phyloP scores from a whole-genome alignment of 1,140 invertebrate species.

The Orchestia grillus region DNA sequence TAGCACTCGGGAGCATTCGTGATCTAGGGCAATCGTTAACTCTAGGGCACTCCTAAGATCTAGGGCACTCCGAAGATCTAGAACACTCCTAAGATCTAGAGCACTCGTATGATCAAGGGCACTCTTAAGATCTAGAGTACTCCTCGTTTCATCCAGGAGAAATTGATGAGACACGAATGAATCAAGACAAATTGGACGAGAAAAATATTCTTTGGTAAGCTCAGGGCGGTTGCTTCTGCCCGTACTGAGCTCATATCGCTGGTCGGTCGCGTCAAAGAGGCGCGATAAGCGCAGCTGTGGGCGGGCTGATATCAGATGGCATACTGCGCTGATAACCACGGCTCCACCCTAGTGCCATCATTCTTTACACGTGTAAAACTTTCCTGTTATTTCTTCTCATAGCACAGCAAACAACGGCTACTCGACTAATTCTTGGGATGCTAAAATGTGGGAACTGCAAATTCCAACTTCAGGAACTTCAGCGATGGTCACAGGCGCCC shows the following conservation, averaged over 20 bases:
- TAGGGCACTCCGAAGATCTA: too few relatives aligned
- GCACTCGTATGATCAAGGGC: too few relatives aligned
- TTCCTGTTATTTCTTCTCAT: neutral
- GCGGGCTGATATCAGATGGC: neutral
- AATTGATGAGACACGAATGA: too few relatives aligned
- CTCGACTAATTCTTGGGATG: neutral
- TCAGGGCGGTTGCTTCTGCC: neutral
- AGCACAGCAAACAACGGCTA: neutral
- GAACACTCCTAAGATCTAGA: too few relatives aligned
- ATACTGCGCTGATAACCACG: neutral
- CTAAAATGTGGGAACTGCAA: neutral
- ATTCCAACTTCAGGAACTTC: too few relatives aligned
- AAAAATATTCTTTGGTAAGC: neutral
- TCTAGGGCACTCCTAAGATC: too few relatives aligned
- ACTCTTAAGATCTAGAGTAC: too few relatives aligned
- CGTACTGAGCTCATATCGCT: neutral
- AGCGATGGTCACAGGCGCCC: too few relatives aligned
- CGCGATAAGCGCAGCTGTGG: neutral
- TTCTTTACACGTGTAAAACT: neutral
- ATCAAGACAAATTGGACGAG: neutral
- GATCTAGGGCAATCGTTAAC: too few relatives aligned
- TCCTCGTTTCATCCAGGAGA: too few relatives aligned
- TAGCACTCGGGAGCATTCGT: too few relatives aligned
- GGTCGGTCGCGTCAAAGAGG: neutral
- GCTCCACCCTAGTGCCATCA: neutral